Conservation (phyloP, 2,113 vertebrate genomes). For the Nyctereutes procyonoides region DNA sequence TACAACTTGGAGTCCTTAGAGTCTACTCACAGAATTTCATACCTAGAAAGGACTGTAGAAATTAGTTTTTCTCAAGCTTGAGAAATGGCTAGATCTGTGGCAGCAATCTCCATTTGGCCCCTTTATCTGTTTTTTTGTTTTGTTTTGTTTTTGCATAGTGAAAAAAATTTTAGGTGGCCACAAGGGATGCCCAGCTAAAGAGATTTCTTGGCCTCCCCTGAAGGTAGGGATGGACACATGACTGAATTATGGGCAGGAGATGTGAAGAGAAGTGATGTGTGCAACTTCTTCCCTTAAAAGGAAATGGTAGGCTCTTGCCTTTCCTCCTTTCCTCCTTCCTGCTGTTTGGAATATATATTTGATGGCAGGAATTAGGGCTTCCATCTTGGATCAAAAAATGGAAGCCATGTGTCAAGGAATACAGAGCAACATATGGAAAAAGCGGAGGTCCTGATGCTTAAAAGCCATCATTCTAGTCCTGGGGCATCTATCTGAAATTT, state of each 20-base stretch:
- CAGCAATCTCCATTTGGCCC: background rate
- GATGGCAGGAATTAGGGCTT: background rate
- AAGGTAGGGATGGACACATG: background rate
- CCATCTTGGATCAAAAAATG: background rate
- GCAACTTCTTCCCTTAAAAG: background rate
- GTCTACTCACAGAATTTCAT: background rate
- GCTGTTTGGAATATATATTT: background rate
- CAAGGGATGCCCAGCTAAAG: background rate
- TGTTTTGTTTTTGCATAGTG: background rate
- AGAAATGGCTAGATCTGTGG: background rate
- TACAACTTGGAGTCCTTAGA: background rate
- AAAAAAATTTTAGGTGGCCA: background rate
- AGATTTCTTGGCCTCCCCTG: background rate
- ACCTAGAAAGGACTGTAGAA: background rate
- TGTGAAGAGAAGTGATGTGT: background rate
- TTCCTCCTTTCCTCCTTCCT: background rate
- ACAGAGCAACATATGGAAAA: background rate
- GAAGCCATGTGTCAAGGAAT: background rate
- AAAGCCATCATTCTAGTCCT: background rate
- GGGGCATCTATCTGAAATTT: background rate
- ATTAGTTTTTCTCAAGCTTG: background rate
- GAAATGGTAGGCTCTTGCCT: background rate
- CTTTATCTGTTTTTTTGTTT: background rate
- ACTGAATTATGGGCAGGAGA: background rate
- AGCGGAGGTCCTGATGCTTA: background rate